Conservation (phyloP, 2,888 invertebrate genomes). For the Drosophila anomalipes region DNA sequence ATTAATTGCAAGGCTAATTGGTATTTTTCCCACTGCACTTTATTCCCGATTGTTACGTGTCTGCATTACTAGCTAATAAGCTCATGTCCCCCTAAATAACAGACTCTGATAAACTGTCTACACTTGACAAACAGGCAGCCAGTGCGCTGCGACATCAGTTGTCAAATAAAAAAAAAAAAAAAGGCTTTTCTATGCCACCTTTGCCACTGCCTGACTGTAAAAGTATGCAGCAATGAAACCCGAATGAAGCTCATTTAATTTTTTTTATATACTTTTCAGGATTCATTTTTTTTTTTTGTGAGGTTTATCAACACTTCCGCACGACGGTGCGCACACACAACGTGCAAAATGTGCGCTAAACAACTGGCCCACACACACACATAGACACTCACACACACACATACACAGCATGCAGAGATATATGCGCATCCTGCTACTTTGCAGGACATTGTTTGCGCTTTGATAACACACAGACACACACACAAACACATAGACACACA, state of each 20-base stretch:
- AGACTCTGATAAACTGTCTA: slow-evolving; percentile 27
- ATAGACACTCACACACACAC: slow-evolving; percentile 5
- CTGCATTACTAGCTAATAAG: slow-evolving; percentile 10
- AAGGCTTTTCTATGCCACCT: slow-evolving; percentile 17
- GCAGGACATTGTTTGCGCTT: slow-evolving; percentile 79
- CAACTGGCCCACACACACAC: slow-evolving; percentile 40
- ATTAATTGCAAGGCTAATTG: background rate
- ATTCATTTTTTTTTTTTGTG: slow-evolving; percentile 10
- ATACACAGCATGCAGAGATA: slow-evolving; percentile 39
- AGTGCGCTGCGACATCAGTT: background rate
- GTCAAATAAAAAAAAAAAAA: background rate
- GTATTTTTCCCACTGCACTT: background rate
- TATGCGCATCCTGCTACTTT: slow-evolving; percentile 78
- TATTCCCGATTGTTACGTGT: background rate
- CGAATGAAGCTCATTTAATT: slow-evolving; percentile 58
- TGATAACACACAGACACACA: slow-evolving; percentile 63
- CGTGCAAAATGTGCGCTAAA: slow-evolving; percentile 66
- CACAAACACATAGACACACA: slow-evolving; percentile 16
- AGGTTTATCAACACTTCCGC: slow-evolving; percentile 79
- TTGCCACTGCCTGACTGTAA: slow-evolving; percentile 4
- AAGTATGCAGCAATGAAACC: slow-evolving; percentile 45
- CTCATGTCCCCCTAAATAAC: slow-evolving; percentile 4
- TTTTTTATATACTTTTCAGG: slow-evolving; percentile 9
- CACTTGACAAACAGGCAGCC: slow-evolving; percentile 26
- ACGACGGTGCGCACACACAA: slow-evolving; percentile 76